These are phyloP conservation scores for Taurulus bubalis DNA, from an alignment of 2,113 vertebrate species.

Conservation along the genomic window DNA sequence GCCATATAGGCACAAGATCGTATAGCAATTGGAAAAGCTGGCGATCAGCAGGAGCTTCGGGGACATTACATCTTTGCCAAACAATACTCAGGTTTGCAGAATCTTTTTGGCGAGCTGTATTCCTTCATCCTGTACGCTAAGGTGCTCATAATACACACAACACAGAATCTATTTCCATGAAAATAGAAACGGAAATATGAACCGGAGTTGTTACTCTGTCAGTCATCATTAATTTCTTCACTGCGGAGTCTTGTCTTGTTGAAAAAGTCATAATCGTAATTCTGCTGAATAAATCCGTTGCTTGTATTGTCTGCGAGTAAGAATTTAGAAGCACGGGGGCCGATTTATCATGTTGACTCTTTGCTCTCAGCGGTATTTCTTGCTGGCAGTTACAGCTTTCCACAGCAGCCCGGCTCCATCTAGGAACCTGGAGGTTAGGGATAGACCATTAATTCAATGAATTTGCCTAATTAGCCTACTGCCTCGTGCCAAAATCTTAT, in stretches of 20 bases:
- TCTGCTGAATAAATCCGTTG: conserved; percentile 41
- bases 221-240: conserved; percentile 45
- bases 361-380: conserved; percentile 41
- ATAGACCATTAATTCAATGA: conserved; percentile 61
- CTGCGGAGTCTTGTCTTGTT: conserved; percentile 6
- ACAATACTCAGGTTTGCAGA: conserved; percentile 2
- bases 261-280: conserved; percentile 20
- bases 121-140: conserved; percentile 9
- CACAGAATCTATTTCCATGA: conserved; percentile 26
- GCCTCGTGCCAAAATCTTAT: conserved; percentile 54
- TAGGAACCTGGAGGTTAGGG: conserved; percentile 37
- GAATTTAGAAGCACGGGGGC: conserved; percentile 32
- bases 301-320: conserved; percentile 32
- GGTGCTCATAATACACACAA: conserved; percentile 10
- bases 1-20: background rate
- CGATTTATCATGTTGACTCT: conserved; percentile 46
- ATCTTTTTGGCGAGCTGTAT: conserved; percentile 12
- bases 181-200: conserved; percentile 36
- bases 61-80: conserved; percentile 13
- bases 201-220: conserved; percentile 13
- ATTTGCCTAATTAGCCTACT: conserved; percentile 67
- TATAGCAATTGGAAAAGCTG: background rate
- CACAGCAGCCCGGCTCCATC: conserved; percentile 47
- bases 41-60: background rate
- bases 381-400: conserved; percentile 47